phyloP scores from a whole-genome alignment of 2,797 vertebrate genomes.

The Fratercula arctica region DNA sequence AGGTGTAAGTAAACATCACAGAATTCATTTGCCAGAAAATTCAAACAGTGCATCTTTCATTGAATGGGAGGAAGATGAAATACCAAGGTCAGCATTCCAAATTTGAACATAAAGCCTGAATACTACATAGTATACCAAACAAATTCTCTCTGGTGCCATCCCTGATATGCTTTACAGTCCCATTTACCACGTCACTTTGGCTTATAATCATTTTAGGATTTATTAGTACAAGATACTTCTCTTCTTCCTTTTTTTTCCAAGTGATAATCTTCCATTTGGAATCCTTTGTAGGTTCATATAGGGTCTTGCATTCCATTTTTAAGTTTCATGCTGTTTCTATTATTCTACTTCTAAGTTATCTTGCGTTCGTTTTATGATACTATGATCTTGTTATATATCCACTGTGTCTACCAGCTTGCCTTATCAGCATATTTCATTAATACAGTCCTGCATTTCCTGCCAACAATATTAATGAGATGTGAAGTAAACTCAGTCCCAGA shows the following conservation, averaged over 20 bases:
- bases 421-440: not conserved
- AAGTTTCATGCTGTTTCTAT: not conserved
- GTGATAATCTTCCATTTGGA: not conserved
- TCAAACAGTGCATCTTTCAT: slow-evolving; percentile 75
- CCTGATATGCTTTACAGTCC: not conserved
- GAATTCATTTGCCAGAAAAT: slow-evolving; percentile 76
- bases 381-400: not conserved
- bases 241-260: not conserved
- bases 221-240: not conserved
- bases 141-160: not conserved
- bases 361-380: not conserved
- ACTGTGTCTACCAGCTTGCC: not conserved
- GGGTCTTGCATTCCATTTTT: not conserved
- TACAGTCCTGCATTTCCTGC: not conserved
- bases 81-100: slow-evolving; percentile 86
- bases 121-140: not conserved
- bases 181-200: not conserved
- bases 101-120: not conserved
- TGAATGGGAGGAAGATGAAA: slow-evolving; percentile 88
- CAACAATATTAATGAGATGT: not conserved
- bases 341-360: not conserved
- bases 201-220: not conserved
- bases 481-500: not conserved
- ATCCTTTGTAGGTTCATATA: not conserved
- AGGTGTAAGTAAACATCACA: slow-evolving; percentile 60